Percentiles rank a stretch among this genome's conserved stretches.
These are phyloP conservation scores for Leucopsar rothschildi DNA, from an alignment of 2,113 vertebrate genomes.

Conservation along the genomic window DNA sequence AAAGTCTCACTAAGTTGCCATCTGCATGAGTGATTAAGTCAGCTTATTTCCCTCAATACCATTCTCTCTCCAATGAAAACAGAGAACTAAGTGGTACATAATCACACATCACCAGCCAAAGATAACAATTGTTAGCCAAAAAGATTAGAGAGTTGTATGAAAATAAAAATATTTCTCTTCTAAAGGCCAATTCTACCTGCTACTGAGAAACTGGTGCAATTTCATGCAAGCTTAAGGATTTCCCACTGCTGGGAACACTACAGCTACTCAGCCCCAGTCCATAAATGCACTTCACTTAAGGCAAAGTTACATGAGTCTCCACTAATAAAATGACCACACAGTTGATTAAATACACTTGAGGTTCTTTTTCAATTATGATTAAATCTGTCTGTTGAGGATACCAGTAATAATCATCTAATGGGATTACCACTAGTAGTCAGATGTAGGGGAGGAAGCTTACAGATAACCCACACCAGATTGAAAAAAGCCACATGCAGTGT, in stretches of 20 bases:
- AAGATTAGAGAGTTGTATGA: neutral
- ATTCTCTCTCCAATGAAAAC: neutral
- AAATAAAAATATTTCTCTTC: neutral
- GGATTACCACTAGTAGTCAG: neutral
- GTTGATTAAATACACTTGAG: neutral
- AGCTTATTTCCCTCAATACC: neutral
- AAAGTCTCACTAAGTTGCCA: neutral
- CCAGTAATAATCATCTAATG: constrained; percentile 26
- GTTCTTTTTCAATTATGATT: neutral
- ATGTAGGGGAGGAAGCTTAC: neutral
- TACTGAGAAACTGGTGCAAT: neutral
- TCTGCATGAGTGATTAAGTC: neutral
- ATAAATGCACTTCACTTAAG: neutral
- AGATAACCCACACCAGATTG: neutral
- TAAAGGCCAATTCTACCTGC: neutral
- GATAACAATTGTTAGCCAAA: neutral
- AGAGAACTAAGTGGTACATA: neutral
- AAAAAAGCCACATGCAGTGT: neutral
- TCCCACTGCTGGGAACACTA: neutral
- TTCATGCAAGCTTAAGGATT: neutral
- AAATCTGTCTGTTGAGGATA: neutral
- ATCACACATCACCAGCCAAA: neutral
- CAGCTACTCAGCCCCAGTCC: neutral
- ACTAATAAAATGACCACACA: neutral
- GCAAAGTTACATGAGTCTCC: neutral